These are phyloP conservation scores for Papilio polyxenes DNA, from an alignment of 1,140 invertebrate species.

Conservation along the genomic window DNA sequence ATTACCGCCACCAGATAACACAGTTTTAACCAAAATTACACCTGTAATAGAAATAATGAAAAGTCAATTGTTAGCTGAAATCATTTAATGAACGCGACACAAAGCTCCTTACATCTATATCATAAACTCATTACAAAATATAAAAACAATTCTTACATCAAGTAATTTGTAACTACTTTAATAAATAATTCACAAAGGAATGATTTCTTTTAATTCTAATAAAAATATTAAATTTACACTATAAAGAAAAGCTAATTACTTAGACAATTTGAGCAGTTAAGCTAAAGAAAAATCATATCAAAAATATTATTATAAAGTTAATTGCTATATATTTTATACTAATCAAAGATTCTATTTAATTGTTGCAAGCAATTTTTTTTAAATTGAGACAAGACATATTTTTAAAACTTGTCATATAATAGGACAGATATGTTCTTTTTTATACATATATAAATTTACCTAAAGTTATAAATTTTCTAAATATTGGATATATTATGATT, in stretches of 20 bases:
- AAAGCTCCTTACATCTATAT: slow-evolving; percentile 45
- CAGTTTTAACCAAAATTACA: slow-evolving; percentile 59
- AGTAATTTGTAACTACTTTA: background rate
- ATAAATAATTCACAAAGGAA: slow-evolving; percentile 7
- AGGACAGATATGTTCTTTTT: no score
- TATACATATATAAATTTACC: no score
- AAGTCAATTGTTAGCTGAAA: slow-evolving; percentile 59
- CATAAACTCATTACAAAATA: slow-evolving; percentile 54
- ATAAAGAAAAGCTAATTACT: background rate
- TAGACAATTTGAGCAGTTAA: background rate
- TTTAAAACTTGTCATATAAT: no score
- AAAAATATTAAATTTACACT: background rate
- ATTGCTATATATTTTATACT: no score
- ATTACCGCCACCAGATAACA: slow-evolving; percentile 59
- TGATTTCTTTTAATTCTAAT: background rate
- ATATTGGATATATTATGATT: no score
- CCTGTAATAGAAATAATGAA: slow-evolving; percentile 60
- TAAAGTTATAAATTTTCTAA: no score
- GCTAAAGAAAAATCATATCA: background rate
- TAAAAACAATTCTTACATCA: slow-evolving; percentile 44
- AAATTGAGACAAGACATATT: no score
- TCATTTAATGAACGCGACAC: slow-evolving; percentile 60
- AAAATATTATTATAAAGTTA: no score
- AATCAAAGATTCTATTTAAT: no score
- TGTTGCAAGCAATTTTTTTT: no score